phyloP scores from a whole-genome alignment of 2,888 invertebrate genomes.

The Oeneis ivallda region DNA sequence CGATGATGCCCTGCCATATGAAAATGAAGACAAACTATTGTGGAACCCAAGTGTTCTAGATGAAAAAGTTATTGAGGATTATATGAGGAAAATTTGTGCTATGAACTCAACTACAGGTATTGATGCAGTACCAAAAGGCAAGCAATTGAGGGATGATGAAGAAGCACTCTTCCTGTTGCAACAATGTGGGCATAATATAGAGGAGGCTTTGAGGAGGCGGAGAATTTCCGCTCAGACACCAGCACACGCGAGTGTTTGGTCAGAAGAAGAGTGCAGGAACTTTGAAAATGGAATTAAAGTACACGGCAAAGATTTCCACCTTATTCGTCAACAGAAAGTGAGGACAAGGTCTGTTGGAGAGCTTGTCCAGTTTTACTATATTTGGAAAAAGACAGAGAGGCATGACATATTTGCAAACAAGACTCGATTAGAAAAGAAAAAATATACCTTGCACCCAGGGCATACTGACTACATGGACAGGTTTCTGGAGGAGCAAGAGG shows the following conservation, averaged over 20 bases:
- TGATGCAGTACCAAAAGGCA: slow-evolving; percentile 85
- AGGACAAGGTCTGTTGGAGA: slow-evolving; percentile 97
- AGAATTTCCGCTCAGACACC: slow-evolving; percentile 87
- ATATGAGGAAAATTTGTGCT: slow-evolving; percentile 84
- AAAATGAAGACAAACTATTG: slow-evolving; percentile 96
- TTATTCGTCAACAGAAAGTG: slow-evolving; percentile 96
- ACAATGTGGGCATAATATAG: slow-evolving; percentile 97
- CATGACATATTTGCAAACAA: slow-evolving; percentile 96
- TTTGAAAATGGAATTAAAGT: slow-evolving; percentile 97
- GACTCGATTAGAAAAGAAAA: slow-evolving; percentile 94
- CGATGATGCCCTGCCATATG: slow-evolving; percentile 96
- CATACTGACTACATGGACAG: slow-evolving; percentile 97
- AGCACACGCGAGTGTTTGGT: slow-evolving; percentile 93
- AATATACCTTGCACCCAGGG: slow-evolving; percentile 94
- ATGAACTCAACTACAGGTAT: slow-evolving; percentile 71
- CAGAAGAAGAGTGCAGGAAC: slow-evolving; percentile 97
- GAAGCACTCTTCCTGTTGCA: slow-evolving; percentile 94
- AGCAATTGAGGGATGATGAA: slow-evolving; percentile 92
- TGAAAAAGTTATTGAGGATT: slow-evolving; percentile 89
- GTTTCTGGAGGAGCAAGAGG: slow-evolving; percentile 93
- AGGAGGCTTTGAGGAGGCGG: slow-evolving; percentile 92
- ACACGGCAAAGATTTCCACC: slow-evolving; percentile 97
- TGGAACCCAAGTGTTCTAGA: slow-evolving; percentile 94
- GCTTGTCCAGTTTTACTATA: slow-evolving; percentile 96
- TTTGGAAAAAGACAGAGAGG: slow-evolving; percentile 99